Evolutionary conservation across 2,797 vertebrate species (phyloP).

Genomic region (Percopsis omiscomaycus): DNA sequence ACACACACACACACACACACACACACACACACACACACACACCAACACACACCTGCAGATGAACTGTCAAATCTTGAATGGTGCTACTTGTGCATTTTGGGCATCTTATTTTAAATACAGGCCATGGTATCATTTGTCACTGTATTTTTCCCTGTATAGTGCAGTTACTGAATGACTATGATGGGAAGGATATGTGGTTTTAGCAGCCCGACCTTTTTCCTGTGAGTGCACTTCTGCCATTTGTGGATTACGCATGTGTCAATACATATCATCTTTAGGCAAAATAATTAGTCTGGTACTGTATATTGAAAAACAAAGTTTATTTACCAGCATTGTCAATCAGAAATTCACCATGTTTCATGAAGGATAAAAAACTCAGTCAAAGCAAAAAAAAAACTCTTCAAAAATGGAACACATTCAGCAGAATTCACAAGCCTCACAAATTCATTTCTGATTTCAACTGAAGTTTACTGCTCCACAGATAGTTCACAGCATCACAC

Average conservation of each 20-base stretch:
- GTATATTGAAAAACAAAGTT: too few relatives aligned
- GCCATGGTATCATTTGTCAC: too few relatives aligned
- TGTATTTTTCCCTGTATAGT: too few relatives aligned
- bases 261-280: too few relatives aligned
- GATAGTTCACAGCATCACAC: slow-evolving; percentile 10
- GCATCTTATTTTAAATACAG: too few relatives aligned
- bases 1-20: neutral
- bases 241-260: too few relatives aligned
- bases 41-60: neutral
- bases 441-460: slow-evolving; percentile 16
- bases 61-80: neutral
- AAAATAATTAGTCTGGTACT: too few relatives aligned
- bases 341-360: neutral
- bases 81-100: neutral
- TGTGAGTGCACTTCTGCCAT: too few relatives aligned
- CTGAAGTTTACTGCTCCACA: slow-evolving; percentile 11
- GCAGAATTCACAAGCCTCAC: neutral
- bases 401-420: neutral
- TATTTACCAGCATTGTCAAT: too few relatives aligned
- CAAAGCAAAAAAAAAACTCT: slow-evolving; percentile 3
- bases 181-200: too few relatives aligned
- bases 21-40: neutral
- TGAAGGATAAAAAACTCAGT: neutral
- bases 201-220: too few relatives aligned
- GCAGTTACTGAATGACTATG: too few relatives aligned